Evolutionary conservation across 2,797 vertebrate species (phyloP), one percentile per base, ranked within the genome.

Genomic region (Coendou prehensilis): DNA sequence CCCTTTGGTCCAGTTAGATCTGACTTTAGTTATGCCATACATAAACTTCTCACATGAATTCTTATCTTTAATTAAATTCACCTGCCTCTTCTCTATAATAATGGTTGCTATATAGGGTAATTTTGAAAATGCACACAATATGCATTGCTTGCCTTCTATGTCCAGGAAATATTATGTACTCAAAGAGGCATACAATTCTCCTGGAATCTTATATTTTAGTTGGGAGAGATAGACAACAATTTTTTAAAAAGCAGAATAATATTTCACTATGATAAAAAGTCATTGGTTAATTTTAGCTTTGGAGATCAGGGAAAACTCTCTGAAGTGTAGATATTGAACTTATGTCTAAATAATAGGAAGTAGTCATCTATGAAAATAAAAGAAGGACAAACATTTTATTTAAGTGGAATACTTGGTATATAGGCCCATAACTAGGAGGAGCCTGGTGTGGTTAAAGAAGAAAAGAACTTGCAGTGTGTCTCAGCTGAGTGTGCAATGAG

Each of bases 301-400:
- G 17, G 9, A 81, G 41, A 33, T 45, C 20, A 80, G n/a, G 30
- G 30, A 87, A 79, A 80, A 33, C 3, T 88, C 41, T 94, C 50
- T 86, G 20, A 61, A 22, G 1, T 82, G 3, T 54, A 15, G 2
- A 71, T 1, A 13, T 71, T 94, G 56, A 57, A 50, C 28, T 57
- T 18, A 52, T 47, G 1, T 47, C 75, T 23, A 67, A 82, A 83
- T 75, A 33, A 67, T 33, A 87, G 82, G 22, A 91, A 88, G 33
- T 41, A 82, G 28, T 82, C n/a, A 50, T 56, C 69, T 15, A n/a
- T 56, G 71, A 94, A 95, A 92, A 90, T 30, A 47, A 75, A 92
- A 13, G 52, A 4, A 64, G 7, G 9, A 57, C 71, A 76, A 96
- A 57, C 45, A 76, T 76, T 89, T 33, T 26, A 69, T 17, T 22